Percentiles rank a stretch among this genome's conserved stretches.
Conservation (phyloP, 2,113 vertebrate species). For the Charina bottae region DNA sequence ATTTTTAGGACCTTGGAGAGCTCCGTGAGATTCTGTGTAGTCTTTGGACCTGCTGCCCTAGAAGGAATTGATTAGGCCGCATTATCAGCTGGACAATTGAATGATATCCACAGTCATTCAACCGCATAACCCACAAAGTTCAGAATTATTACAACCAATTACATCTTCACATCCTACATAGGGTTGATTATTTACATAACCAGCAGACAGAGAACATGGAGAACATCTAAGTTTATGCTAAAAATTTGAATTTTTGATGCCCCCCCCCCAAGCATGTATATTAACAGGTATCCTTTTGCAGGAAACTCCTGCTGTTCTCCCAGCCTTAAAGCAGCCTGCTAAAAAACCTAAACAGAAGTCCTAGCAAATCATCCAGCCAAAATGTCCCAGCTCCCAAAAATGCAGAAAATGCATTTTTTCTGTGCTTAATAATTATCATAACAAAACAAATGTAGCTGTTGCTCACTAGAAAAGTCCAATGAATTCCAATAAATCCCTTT, state of each 20-base stretch:
- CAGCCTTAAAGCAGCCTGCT: no score
- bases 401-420: neutral
- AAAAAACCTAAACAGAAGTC: neutral
- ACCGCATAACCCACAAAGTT: conserved; percentile 7
- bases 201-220: neutral
- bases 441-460: neutral
- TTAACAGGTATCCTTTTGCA: neutral
- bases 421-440: neutral
- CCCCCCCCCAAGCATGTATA: neutral
- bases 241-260: neutral
- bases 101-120: conserved; percentile 1
- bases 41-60: neutral
- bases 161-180: neutral
- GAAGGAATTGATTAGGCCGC: neutral
- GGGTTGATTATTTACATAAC: neutral
- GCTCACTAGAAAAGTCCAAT: neutral
- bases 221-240: neutral
- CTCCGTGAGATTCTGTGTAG: fast-evolving
- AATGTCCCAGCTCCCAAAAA: no score
- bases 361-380: no score
- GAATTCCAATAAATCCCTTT: neutral
- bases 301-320: neutral
- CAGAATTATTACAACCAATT: conserved; percentile 45
- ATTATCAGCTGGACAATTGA: conserved; percentile 24
- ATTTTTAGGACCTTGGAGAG: conserved; percentile 71